Evolutionary conservation across 2,113 vertebrate genomes (phyloP), one percentile per base, ranked within the genome.

Genomic region (Pteruthius melanotis): DNA sequence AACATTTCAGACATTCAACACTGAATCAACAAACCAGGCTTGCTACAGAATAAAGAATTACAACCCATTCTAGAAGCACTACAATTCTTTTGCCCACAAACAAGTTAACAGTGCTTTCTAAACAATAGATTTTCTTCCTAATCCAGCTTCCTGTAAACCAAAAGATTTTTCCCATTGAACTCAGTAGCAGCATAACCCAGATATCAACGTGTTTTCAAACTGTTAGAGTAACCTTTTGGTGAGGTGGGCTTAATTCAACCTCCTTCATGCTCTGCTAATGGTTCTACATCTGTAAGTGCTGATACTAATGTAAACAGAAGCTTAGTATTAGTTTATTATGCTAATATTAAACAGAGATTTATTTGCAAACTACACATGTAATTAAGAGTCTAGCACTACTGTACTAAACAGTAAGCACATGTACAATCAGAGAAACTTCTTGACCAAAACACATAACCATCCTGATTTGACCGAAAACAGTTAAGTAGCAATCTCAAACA

Each of bases 381-480:
- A 71, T 40, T 79, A 57, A 40, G 33, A 52, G 11, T 40, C 9
- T 30, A 64, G 78, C 33, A 52, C 4, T 35, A 39, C 23, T 24
- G 24, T 16, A 64, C 10, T 39, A 26, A 86, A 39, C 7, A 69
- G 10, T 12, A 60, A 37, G 40, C 10, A n/a, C 23, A 53, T 0
- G 2, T 28, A 64, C 24, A 81, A 69, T 4, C 30, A 64, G 10
- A 80, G 30, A 92, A 70, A 83, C 15, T 35, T 88, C 35, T 24
- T 40, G 31, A 37, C 40, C 26, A 68, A 76, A 89, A 81, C 9
- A 26, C 24, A 21, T 22, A 83, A 81, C 3, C 15, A 31, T 33
- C 1, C 1, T 28, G 64, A 64, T 21, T 64, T 71, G n/a, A 8
- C 20, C 0, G 0, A 60, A 40, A 71, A 3, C 14, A 76, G 9